Conservation (phyloP, 1,140 invertebrate species). For the Ceratitis capitata region DNA sequence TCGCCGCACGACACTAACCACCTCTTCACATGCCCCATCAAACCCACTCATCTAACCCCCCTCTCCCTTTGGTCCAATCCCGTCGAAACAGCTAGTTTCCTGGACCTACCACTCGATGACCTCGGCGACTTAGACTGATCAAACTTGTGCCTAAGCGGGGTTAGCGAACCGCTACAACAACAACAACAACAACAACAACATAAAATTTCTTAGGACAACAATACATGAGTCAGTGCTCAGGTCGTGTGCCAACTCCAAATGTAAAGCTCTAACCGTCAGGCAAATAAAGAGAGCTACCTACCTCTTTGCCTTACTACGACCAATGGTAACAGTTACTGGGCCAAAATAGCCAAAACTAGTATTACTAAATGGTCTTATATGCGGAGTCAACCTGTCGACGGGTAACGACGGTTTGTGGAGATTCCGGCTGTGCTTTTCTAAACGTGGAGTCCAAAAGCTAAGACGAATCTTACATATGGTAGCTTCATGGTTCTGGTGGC, state of each 20-base stretch:
- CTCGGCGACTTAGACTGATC: no score
- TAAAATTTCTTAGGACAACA: no score
- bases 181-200: no score
- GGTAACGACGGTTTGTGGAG: background rate
- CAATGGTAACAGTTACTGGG: background rate
- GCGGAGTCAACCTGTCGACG: constrained; percentile 15
- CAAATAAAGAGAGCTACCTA: constrained; percentile 25
- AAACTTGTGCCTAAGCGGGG: no score
- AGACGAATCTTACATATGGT: background rate
- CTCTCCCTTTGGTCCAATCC: no score
- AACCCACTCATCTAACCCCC: no score
- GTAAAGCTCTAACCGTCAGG: constrained; percentile 38
- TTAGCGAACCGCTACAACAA: no score
- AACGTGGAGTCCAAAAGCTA: constrained; percentile 36
- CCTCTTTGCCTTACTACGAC: constrained; percentile 30
- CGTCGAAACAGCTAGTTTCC: no score
- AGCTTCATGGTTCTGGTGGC: background rate
- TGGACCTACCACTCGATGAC: no score
- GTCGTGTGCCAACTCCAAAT: constrained; percentile 42
- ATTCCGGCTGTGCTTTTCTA: background rate
- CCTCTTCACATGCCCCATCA: no score
- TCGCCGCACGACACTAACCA: no score
- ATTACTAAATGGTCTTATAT: constrained; percentile 7
- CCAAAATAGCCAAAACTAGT: background rate
- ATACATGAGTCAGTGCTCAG: no score